These are phyloP conservation scores for Apis mellifera DNA, from an alignment of 1,140 invertebrate genomes.

Conservation along the genomic window DNA sequence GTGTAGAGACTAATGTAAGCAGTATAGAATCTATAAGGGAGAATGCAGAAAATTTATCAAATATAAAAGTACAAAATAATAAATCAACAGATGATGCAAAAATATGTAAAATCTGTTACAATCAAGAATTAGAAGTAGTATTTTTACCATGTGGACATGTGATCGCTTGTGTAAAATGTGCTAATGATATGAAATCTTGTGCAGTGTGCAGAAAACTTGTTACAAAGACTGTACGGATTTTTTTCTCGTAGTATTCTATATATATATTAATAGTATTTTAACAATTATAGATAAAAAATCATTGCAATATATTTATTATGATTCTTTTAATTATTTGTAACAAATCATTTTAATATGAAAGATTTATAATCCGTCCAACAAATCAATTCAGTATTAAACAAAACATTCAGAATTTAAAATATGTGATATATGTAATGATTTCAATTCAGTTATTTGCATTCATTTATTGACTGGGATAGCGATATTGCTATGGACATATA, in stretches of 20 bases:
- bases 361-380: too few relatives aligned
- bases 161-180: conserved; percentile 92
- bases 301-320: background rate
- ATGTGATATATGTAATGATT: background rate
- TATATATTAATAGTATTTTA: background rate
- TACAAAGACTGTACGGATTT: conserved; percentile 88
- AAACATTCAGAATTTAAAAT: background rate
- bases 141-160: conserved; percentile 95
- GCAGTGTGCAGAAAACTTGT: conserved; percentile 90
- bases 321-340: background rate
- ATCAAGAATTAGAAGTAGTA: conserved; percentile 90
- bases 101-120: conserved; percentile 90
- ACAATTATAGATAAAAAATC: conserved; percentile 26
- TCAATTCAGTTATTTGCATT: too few relatives aligned
- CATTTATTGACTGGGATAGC: too few relatives aligned
- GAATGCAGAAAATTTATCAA: conserved; percentile 29
- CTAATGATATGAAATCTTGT: conserved; percentile 88
- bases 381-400: background rate
- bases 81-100: conserved; percentile 80
- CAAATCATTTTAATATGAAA: background rate
- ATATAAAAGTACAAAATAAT: conserved; percentile 13
- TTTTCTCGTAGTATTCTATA: conserved; percentile 84
- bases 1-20: conserved; percentile 22
- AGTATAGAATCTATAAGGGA: background rate
- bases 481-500: too few relatives aligned